phyloP scores from a whole-genome alignment of 2,888 invertebrate species.

The Dryomyza anilis region DNA sequence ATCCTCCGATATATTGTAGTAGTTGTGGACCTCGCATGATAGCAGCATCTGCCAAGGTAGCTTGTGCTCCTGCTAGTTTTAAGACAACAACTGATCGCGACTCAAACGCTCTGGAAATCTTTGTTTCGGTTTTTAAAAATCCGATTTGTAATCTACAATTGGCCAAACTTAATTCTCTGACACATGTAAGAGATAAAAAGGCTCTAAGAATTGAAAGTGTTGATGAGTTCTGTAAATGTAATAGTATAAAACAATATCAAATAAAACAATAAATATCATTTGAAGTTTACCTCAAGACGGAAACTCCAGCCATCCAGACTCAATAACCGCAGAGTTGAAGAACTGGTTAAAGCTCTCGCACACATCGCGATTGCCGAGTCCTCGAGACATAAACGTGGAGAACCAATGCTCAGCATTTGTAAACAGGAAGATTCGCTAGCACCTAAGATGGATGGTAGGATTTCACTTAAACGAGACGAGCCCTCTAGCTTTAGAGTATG shows the following conservation, averaged over 20 bases:
- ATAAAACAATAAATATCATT: neutral
- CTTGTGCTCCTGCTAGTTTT: slow-evolving; percentile 63
- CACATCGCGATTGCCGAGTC: slow-evolving; percentile 59
- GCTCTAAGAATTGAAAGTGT: slow-evolving; percentile 63
- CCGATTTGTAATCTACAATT: slow-evolving; percentile 64
- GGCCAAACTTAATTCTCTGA: slow-evolving; percentile 64
- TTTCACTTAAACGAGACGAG: slow-evolving; percentile 64
- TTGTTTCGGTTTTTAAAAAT: slow-evolving; percentile 41
- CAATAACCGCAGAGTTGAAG: slow-evolving; percentile 63
- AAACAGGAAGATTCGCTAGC: slow-evolving; percentile 64
- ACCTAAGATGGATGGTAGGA: slow-evolving; percentile 64
- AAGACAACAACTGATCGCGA: slow-evolving; percentile 63
- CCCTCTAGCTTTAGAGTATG: slow-evolving; percentile 65
- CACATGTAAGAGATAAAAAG: slow-evolving; percentile 62
- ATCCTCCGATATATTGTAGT: slow-evolving; percentile 62
- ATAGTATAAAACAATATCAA: neutral
- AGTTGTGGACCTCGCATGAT: slow-evolving; percentile 63
- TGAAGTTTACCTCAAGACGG: slow-evolving; percentile 63
- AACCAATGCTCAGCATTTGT: slow-evolving; percentile 65
- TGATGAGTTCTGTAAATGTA: slow-evolving; percentile 38
- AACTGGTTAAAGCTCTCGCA: slow-evolving; percentile 52
- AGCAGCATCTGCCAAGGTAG: slow-evolving; percentile 61
- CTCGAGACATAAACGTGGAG: slow-evolving; percentile 64
- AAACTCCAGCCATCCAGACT: slow-evolving; percentile 67
- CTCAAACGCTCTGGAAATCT: slow-evolving; percentile 48